Conservation (phyloP, 2,113 vertebrate genomes). For the Ptyas mucosa region DNA sequence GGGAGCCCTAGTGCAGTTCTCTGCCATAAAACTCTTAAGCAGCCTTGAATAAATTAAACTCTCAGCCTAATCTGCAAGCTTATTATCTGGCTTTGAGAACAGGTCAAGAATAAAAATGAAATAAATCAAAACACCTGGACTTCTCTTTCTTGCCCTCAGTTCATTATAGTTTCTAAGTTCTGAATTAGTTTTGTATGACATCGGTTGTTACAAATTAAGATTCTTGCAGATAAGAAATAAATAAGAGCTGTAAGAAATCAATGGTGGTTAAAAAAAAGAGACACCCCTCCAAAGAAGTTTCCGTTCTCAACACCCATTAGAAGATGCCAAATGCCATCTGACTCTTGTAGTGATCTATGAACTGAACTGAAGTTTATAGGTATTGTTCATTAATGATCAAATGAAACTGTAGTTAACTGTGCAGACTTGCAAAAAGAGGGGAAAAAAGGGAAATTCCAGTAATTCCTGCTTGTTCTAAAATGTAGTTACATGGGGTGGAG, state of each 20-base stretch:
- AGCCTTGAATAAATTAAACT: background rate
- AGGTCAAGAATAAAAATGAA: background rate
- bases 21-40: background rate
- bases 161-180: background rate
- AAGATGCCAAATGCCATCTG: constrained; percentile 11
- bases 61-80: background rate
- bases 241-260: background rate
- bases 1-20: background rate
- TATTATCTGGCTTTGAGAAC: background rate
- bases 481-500: background rate
- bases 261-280: background rate
- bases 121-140: background rate
- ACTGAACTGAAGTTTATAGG: background rate
- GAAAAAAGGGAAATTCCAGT: background rate
- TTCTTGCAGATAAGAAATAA: background rate
- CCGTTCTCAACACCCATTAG: too few relatives aligned
- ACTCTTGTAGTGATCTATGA: background rate
- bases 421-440: background rate
- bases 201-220: background rate
- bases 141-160: background rate
- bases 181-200: background rate
- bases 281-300: background rate
- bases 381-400: background rate
- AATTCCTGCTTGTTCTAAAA: background rate
- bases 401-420: background rate